A percentile compares a stretch with the other conserved stretches of the same genome.
Conservation (phyloP, 2,888 invertebrate species). For the Bombylius major region DNA sequence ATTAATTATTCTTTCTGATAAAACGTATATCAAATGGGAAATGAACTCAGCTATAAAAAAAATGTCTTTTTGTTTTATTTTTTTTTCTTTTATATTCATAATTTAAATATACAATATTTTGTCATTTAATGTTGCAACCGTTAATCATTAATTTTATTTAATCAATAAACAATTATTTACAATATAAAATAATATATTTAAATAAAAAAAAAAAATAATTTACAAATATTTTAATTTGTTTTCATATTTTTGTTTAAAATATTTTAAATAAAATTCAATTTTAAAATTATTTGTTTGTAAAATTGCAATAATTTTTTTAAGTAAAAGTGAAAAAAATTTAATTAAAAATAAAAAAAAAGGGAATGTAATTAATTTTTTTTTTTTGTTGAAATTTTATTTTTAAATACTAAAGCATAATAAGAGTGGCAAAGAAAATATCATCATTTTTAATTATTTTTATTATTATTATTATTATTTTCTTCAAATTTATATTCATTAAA, state of each 20-base stretch:
- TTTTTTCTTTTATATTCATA: neutral
- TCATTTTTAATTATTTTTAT: too few relatives aligned
- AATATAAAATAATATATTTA: too few relatives aligned
- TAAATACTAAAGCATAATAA: too few relatives aligned
- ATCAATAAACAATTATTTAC: neutral
- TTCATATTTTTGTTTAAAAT: too few relatives aligned
- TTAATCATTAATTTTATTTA: neutral
- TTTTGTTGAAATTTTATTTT: neutral
- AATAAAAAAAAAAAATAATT: too few relatives aligned
- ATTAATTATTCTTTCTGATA: neutral
- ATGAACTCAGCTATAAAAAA: neutral
- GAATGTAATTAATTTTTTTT: neutral
- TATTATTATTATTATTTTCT: too few relatives aligned
- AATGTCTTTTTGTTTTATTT: neutral
- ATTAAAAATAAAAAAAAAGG: neutral
- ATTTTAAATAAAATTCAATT: too few relatives aligned
- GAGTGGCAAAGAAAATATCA: too few relatives aligned
- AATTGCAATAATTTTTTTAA: too few relatives aligned
- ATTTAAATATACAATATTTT: neutral
- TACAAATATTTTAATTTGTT: too few relatives aligned
- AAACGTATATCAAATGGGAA: neutral
- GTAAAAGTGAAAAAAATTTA: too few relatives aligned
- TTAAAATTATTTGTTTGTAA: too few relatives aligned
- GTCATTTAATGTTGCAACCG: slow-evolving; percentile 10
- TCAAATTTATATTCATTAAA: neutral